Evolutionary conservation across 35 echinoderm and acorn worm genomes (phyloP), one percentile per base, ranked within the genome.

Genomic region (Heliocidaris erythrogramma): DNA sequence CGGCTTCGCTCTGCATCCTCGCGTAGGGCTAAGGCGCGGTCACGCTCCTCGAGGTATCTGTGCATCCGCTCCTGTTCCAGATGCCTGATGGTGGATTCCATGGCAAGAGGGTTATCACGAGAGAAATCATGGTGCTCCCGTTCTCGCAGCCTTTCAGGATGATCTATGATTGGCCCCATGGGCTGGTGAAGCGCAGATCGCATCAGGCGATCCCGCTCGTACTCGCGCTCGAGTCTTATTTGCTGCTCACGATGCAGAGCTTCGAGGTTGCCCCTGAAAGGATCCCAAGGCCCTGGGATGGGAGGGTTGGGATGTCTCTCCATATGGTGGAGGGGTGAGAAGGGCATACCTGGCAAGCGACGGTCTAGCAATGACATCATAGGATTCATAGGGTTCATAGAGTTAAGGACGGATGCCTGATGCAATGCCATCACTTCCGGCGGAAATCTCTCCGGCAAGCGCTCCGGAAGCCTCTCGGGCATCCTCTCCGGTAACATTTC

Each of bases 41-140:
- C 97, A 35, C 96, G 50, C 30, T 96, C 97, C 94, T 98, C 97
- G 90, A 98, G 85, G 96, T 94, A 98, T 47, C 94, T 96, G 52
- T 95, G 96, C 93, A 98, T 96, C 31, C 95, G 95, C 86, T 96
- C 96, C 48, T 98, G 97, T 49, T 95, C 92, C 47, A 96, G 85
- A 0, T 86, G 90, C 18, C 97, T 86, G 10, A 96, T 86, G 78
- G 95, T 88, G 65, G 95, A 85, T 56, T 96, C 95, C 84, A 96
- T 49, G 10, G 93, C 95, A 71, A 97, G 88, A 29, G 97, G 97
- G 91, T 98, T 98, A 88, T 98, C 97, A 29, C 97, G 71, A 0
- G 97, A 95, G 85, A 98, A 98, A 88, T 98, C 97, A 60, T 98
- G 97, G 27, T 95, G 97, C 86, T 98, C 97, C 24, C 97, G 92